Base-by-base conservation (phyloP, 2,797 vertebrate genomes). In the Lithobates sylvaticus region DNA sequence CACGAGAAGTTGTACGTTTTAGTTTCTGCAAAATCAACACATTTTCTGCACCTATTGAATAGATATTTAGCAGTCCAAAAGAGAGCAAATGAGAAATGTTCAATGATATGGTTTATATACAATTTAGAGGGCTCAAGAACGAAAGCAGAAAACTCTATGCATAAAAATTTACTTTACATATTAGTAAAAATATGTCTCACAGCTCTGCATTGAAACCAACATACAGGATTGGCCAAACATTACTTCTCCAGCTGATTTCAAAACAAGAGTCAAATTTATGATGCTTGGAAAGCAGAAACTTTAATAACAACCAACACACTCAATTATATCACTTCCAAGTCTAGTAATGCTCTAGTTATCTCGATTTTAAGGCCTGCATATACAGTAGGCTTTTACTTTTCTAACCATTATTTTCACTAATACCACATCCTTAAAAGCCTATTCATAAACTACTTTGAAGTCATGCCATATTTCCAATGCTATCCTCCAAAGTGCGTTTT, bases 371-470 rank as follows among this genome's bases (percentile, higher is more conserved):
- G 70, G 79, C 32, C 39, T 47, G 71, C 29, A 81, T 61, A 81
- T 81, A 61, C 29, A 39, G 79, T 39, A 72, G 50, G 79, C 69
- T 72, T 81, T 81, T 81, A 81, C 68, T 39, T 32, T 27, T 81
- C 34, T 81, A 72, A 81, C 68, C 68, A 81, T 81, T 72, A 61
- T 81, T 81, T 81, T 71, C 69, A 72, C 69, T 72, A 81, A 81
- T 81, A 39, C 79, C 68, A 72, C 69, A 81, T 72, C 68, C 70
- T 72, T 81, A 81, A 72, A 81, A 69, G 69, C 7, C 79, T 81
- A 61, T 81, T 81, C 69, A 81, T 81, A 26, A 81, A 81, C 47
- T 61, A 81, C 79, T 81, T 81, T 81, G 44, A 68, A 81, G 78
- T 68, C 70, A n/a, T 71, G 27, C 67, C 68, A 54, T 81, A 72